phyloP scores from a whole-genome alignment of 2,888 invertebrate species.

The Callimorpha dominula region DNA sequence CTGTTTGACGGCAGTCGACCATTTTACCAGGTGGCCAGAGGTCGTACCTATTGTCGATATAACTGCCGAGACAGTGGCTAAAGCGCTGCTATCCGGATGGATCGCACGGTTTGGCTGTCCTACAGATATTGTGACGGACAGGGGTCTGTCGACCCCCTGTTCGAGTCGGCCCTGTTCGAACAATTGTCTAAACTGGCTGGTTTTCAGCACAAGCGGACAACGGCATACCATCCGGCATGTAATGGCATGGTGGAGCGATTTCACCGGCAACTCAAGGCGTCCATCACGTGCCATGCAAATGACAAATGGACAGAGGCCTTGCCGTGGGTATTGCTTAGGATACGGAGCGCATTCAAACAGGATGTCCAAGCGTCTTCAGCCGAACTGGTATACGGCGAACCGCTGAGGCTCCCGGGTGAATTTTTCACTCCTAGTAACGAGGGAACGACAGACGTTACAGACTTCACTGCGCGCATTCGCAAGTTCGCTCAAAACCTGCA shows the following conservation, averaged over 20 bases:
- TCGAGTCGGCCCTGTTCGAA: neutral
- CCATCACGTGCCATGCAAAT: neutral
- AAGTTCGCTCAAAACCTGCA: too few relatives aligned
- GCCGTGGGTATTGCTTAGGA: neutral
- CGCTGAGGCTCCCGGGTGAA: too few relatives aligned
- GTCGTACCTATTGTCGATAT: neutral
- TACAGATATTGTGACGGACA: neutral
- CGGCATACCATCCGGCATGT: neutral
- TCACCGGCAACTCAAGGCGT: neutral
- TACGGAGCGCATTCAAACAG: neutral
- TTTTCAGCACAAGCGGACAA: neutral
- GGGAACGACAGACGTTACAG: too few relatives aligned
- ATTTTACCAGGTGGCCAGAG: neutral
- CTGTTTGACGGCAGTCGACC: conserved; percentile 15
- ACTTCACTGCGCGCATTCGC: too few relatives aligned
- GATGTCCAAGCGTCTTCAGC: too few relatives aligned
- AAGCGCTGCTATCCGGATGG: neutral
- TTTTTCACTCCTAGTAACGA: too few relatives aligned
- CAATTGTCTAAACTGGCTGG: neutral
- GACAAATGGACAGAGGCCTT: neutral
- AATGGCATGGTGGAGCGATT: neutral
- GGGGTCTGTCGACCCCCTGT: neutral
- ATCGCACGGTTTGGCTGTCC: neutral
- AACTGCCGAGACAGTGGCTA: conserved; percentile 5
- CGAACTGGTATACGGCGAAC: too few relatives aligned